Evolutionary conservation across 2,113 vertebrate genomes (phyloP).

Genomic region (Epinephelus moara): DNA sequence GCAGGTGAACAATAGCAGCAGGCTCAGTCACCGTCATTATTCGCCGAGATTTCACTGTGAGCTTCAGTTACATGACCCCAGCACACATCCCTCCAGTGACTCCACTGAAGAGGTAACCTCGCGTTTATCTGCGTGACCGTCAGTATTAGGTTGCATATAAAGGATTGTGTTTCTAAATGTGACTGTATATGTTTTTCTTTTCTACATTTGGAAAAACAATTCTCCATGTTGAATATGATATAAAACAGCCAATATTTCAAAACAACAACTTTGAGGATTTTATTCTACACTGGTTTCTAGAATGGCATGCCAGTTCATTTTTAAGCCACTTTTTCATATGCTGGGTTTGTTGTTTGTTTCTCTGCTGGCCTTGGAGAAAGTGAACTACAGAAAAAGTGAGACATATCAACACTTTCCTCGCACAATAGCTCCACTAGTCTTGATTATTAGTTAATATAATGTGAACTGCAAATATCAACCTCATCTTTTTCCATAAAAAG

Average conservation of each 20-base stretch:
- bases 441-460: not conserved
- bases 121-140: conserved; percentile 59
- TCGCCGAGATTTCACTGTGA: conserved; percentile 52
- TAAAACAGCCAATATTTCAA: not conserved
- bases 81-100: conserved; percentile 58
- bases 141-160: conserved; percentile 56
- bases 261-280: not conserved
- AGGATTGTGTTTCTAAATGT: conserved; percentile 44
- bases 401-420: not conserved
- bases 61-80: conserved; percentile 72
- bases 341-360: not conserved
- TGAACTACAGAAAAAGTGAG: too few species aligned
- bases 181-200: conserved; percentile 23
- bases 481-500: conserved; percentile 9
- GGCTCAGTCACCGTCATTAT: conserved; percentile 69
- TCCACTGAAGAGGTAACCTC: conserved; percentile 45
- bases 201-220: not conserved
- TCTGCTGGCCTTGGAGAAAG: not conserved
- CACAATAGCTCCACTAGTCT: not conserved
- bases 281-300: not conserved
- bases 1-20: conserved; percentile 69
- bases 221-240: not conserved
- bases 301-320: not conserved
- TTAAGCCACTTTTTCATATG: not conserved
- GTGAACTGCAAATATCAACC: not conserved